phyloP scores from a whole-genome alignment of 2,113 vertebrate species.

The Erythrocercus mccallii region DNA sequence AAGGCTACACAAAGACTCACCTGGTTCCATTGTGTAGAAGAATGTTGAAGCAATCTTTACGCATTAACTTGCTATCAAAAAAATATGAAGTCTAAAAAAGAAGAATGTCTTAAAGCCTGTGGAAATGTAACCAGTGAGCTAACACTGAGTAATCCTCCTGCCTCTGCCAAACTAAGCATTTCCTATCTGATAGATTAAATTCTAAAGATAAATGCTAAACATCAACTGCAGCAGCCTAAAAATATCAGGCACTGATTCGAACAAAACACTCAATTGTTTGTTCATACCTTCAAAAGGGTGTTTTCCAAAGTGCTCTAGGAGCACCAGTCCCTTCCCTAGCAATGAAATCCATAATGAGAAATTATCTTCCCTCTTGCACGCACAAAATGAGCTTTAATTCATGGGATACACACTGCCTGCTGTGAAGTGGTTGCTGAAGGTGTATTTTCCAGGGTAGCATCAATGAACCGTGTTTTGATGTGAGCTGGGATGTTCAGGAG shows the following conservation, averaged over 20 bases:
- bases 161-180: background rate
- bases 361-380: background rate
- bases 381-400: background rate
- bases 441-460: background rate
- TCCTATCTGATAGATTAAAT: conserved; percentile 7
- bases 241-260: background rate
- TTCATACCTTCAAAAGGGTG: background rate
- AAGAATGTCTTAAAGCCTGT: background rate
- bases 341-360: accelerated
- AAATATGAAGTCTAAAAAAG: background rate
- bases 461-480: accelerated
- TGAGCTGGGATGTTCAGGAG: background rate
- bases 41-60: background rate
- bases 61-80: background rate
- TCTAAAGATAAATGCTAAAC: background rate
- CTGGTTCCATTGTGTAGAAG: background rate
- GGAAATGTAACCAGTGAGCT: background rate
- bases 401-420: accelerated
- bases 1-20: conserved; percentile 2
- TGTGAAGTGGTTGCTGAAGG: background rate
- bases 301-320: background rate
- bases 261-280: background rate
- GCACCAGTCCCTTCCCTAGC: background rate
- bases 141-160: conserved; percentile 2
- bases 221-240: background rate